phyloP scores from a whole-genome alignment of 2,888 invertebrate species.

The Stenichneumon culpator region DNA sequence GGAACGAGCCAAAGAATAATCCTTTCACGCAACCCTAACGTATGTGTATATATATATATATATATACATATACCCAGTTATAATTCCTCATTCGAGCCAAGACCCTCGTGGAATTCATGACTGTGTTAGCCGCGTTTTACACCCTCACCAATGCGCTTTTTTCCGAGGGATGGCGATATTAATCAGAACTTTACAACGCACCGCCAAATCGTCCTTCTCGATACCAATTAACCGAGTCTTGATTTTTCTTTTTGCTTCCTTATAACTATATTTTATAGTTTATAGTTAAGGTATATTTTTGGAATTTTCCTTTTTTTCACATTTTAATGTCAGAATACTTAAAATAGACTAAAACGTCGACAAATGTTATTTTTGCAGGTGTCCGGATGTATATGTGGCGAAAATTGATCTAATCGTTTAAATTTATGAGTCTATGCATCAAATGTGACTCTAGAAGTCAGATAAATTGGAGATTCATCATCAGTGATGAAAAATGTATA shows the following conservation, averaged over 20 bases:
- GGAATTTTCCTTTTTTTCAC: too few species aligned
- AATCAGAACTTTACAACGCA: constrained; percentile 34
- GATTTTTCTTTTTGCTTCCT: background rate
- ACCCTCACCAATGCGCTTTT: constrained; percentile 1
- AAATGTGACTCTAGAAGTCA: too few species aligned
- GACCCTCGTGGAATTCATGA: constrained; percentile 42
- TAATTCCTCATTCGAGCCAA: constrained; percentile 52
- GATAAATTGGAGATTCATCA: too few species aligned
- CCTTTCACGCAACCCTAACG: constrained; percentile 33
- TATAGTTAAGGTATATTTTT: too few species aligned
- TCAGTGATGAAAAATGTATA: too few species aligned
- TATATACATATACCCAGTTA: constrained; percentile 3
- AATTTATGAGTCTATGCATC: too few species aligned
- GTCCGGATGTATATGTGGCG: too few species aligned
- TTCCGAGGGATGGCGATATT: constrained; percentile 30
- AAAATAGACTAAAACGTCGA: too few species aligned
- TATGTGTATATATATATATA: background rate
- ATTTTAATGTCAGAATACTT: too few species aligned
- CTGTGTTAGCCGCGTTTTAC: constrained; percentile 30
- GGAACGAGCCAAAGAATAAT: constrained; percentile 58
- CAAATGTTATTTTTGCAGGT: too few species aligned
- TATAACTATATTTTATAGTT: background rate
- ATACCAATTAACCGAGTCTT: background rate
- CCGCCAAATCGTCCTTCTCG: background rate
- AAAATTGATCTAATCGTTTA: too few species aligned